These are phyloP conservation scores for Montipora capitata DNA, from an alignment of 92 coral and sea anemone species.

Conservation along the genomic window DNA sequence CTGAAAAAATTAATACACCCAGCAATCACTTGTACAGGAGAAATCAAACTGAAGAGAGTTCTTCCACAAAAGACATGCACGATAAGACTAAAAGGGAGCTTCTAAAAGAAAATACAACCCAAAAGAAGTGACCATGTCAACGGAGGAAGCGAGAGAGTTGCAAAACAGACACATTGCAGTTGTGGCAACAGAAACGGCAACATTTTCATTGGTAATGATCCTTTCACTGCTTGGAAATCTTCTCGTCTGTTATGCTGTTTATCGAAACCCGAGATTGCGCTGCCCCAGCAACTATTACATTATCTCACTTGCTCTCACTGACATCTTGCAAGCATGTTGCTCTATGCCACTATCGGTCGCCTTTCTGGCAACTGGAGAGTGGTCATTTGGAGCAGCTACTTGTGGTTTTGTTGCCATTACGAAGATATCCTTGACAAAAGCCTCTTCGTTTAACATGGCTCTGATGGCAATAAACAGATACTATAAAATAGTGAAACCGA, in stretches of 20 bases:
- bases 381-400: background rate
- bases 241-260: conserved; percentile 23
- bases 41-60: too few relatives aligned
- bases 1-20: too few relatives aligned
- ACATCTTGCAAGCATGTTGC: conserved; percentile 1
- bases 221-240: conserved; percentile 12
- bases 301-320: conserved; percentile 30
- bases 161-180: too few relatives aligned
- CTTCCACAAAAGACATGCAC: too few relatives aligned
- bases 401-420: background rate
- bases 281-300: conserved; percentile 32
- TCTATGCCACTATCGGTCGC: conserved; percentile 30
- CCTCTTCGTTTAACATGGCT: conserved; percentile 18
- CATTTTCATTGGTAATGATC: too few relatives aligned
- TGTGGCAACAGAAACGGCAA: too few relatives aligned
- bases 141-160: too few relatives aligned
- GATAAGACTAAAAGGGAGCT: too few relatives aligned
- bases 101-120: too few relatives aligned
- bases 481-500: conserved; percentile 34
- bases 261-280: conserved; percentile 16
- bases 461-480: conserved; percentile 36
- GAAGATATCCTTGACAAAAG: background rate
- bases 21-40: too few relatives aligned
- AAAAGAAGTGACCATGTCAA: too few relatives aligned
- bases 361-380: background rate